phyloP scores from a whole-genome alignment of 1,140 invertebrate genomes.

The Pseudomyrmex sp. region DNA sequence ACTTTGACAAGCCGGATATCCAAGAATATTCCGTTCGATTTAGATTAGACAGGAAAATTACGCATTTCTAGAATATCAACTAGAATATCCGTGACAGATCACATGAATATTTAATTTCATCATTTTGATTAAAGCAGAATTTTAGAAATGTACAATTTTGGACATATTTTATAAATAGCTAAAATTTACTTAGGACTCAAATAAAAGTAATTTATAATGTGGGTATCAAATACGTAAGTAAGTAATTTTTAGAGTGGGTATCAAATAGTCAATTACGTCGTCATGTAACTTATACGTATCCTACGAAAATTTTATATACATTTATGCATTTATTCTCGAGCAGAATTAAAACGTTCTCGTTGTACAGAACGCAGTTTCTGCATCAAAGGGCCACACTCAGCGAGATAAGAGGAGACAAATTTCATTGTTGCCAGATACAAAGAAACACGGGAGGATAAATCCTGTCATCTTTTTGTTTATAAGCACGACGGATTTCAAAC shows the following conservation, averaged over 20 bases:
- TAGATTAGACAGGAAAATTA: not conserved
- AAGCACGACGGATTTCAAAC: slow-evolving; percentile 63
- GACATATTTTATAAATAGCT: not conserved
- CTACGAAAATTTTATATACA: slow-evolving; percentile 11
- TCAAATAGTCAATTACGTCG: not conserved
- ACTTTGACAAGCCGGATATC: not conserved
- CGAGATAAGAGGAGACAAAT: slow-evolving; percentile 38
- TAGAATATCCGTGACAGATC: not conserved
- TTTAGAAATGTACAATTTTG: not conserved
- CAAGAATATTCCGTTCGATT: slow-evolving; percentile 3
- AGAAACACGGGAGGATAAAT: slow-evolving; percentile 60
- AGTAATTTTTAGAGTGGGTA: not conserved
- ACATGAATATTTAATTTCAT: not conserved
- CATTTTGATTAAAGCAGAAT: not conserved
- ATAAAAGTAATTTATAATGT: not conserved
- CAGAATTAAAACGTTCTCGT: slow-evolving; percentile 24
- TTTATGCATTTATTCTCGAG: not conserved
- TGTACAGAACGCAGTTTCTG: slow-evolving; percentile 24
- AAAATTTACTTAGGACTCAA: not conserved
- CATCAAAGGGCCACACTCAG: not conserved
- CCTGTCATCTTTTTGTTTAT: slow-evolving; percentile 63
- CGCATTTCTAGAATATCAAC: not conserved
- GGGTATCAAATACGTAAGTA: not conserved
- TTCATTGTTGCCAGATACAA: slow-evolving; percentile 48
- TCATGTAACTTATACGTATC: not conserved